These are phyloP conservation scores for Calypte anna DNA, from an alignment of 2,113 vertebrate genomes.

Conservation along the genomic window DNA sequence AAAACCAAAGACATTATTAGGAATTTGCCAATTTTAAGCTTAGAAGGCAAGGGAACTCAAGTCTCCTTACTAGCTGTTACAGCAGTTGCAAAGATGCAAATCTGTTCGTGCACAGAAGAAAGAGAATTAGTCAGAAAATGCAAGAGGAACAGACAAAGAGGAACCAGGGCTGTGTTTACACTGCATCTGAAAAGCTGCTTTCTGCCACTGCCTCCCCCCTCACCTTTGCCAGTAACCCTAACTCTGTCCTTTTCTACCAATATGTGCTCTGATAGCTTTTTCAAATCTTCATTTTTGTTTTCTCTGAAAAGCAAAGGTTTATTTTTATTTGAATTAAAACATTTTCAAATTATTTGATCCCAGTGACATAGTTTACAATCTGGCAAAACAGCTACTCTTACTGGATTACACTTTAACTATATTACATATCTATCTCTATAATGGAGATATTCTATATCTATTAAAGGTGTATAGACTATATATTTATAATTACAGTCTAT, in stretches of 20 bases:
- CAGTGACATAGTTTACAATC: background rate
- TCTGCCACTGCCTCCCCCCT: background rate
- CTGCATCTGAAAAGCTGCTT: background rate
- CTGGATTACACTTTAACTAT: background rate
- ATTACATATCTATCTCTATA: too few species aligned
- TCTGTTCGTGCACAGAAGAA: background rate
- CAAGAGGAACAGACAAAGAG: constrained; percentile 31
- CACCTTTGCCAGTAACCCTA: background rate
- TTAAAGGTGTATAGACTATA: too few species aligned
- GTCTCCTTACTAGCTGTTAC: background rate
- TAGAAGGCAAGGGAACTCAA: background rate
- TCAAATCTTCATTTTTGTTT: background rate
- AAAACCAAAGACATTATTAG: background rate
- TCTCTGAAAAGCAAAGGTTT: background rate
- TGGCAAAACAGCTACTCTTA: background rate
- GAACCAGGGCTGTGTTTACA: background rate
- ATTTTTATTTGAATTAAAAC: background rate
- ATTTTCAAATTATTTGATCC: background rate
- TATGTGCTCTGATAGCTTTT: background rate
- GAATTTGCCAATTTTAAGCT: background rate
- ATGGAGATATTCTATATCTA: too few species aligned
- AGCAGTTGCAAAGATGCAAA: background rate
- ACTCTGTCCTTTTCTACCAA: background rate
- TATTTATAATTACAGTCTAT: background rate
- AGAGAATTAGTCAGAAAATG: background rate